Conservation (phyloP, 2,113 vertebrate species). For the Stegostoma tigrinum region DNA sequence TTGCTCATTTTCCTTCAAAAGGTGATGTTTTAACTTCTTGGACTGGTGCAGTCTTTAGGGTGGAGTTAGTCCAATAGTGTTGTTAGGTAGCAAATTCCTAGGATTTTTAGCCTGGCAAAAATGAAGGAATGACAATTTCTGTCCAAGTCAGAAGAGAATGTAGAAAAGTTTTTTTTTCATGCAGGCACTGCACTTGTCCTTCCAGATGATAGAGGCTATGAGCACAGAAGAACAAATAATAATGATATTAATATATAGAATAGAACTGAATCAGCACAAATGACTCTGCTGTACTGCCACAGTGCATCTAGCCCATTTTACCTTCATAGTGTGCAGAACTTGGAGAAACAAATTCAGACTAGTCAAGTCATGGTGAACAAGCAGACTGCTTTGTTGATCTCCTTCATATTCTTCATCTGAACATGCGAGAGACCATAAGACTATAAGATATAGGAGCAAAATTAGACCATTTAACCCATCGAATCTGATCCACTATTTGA, state of each 20-base stretch:
- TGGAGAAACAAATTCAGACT: background rate
- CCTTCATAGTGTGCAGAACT: background rate
- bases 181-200: background rate
- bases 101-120: background rate
- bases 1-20: background rate
- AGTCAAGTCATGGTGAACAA: no score
- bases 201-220: background rate
- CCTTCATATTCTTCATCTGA: no score
- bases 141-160: background rate
- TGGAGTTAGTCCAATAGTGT: background rate
- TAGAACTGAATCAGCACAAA: background rate
- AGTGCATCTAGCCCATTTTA: background rate
- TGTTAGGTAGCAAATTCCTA: background rate
- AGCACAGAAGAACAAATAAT: background rate
- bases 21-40: background rate
- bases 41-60: background rate
- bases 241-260: no score
- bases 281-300: no score
- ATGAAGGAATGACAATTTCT: background rate
- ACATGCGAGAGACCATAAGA: no score
- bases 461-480: no score
- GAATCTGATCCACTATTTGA: no score
- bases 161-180: background rate
- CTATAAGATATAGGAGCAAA: no score
- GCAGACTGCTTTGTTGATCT: no score